A percentile compares a stretch with the other conserved stretches of the same genome.
These are phyloP conservation scores for Sitobion miscanthi DNA, from an alignment of 1,140 invertebrate species.

Conservation along the genomic window DNA sequence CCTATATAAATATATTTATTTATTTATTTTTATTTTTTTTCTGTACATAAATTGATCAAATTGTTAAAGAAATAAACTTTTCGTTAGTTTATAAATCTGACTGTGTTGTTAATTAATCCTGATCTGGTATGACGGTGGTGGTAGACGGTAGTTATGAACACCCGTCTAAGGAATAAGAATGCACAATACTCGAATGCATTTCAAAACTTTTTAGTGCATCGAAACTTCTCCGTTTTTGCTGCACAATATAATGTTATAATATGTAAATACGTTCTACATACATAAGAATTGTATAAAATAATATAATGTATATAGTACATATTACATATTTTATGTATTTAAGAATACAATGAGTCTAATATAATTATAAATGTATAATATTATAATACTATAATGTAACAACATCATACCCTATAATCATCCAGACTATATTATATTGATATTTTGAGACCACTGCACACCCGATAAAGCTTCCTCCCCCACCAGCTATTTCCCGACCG, in stretches of 20 bases:
- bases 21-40: conserved; percentile 8
- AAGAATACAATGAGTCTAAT: no score
- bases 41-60: background rate
- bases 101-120: background rate
- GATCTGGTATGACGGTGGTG: background rate
- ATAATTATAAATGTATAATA: background rate
- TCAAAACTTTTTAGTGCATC: background rate
- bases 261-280: background rate
- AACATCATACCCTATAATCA: background rate
- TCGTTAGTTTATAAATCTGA: background rate
- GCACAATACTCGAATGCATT: background rate
- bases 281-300: no score
- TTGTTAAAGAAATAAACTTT: background rate
- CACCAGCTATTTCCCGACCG: background rate
- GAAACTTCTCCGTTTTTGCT: background rate
- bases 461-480: background rate
- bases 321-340: no score
- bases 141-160: background rate
- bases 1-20: conserved; percentile 2
- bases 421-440: background rate
- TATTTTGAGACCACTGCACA: background rate
- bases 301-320: no score
- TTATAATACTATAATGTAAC: background rate
- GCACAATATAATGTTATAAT: no score
- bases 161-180: background rate